phyloP scores from a whole-genome alignment of 2,888 invertebrate genomes.

The Zelleria hepariella region DNA sequence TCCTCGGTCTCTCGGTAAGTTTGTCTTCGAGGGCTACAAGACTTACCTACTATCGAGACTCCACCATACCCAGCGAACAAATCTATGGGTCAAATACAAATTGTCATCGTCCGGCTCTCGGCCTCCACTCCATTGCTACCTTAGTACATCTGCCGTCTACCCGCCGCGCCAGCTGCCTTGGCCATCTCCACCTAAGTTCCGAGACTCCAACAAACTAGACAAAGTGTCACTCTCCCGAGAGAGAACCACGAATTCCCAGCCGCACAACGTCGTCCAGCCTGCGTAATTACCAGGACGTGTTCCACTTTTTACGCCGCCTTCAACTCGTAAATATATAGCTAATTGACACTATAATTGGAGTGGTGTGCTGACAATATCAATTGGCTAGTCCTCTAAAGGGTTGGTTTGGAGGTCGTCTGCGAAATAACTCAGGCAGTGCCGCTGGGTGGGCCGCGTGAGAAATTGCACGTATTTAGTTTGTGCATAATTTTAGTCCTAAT shows the following conservation, averaged over 20 bases:
- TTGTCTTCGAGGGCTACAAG: too few species aligned
- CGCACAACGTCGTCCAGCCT: background rate
- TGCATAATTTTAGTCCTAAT: background rate
- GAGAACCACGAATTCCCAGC: background rate
- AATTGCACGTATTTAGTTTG: background rate
- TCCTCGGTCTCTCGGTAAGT: too few species aligned
- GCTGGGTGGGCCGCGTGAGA: background rate
- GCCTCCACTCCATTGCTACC: too few species aligned
- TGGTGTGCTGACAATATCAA: background rate
- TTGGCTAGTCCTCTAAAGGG: background rate
- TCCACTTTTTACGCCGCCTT: background rate
- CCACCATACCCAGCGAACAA: too few species aligned
- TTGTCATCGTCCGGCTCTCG: too few species aligned
- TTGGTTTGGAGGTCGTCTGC: background rate
- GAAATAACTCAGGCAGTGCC: background rate
- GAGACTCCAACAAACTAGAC: too few species aligned
- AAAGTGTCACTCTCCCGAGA: background rate
- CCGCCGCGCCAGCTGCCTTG: too few species aligned
- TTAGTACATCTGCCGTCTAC: too few species aligned
- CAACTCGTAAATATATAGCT: background rate
- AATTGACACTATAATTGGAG: conserved; percentile 2
- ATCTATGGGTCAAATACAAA: too few species aligned
- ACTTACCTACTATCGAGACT: too few species aligned
- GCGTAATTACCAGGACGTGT: background rate
- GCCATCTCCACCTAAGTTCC: too few species aligned